Conservation (phyloP, 2,888 invertebrate genomes). For the Saturnia japonica region DNA sequence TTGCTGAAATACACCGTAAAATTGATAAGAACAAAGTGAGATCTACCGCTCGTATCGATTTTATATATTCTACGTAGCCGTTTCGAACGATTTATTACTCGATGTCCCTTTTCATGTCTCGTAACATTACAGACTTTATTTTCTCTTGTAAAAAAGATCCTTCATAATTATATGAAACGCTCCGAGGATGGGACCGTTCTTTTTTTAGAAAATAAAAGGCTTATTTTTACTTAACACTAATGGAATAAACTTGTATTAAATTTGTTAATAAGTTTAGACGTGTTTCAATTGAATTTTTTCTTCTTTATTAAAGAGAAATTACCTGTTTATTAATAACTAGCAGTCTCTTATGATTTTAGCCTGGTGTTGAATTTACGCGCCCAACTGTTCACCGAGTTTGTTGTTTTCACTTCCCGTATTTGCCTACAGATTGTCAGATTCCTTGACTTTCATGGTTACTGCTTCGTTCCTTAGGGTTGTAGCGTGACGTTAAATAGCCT, state of each 20-base stretch:
- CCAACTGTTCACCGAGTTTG: no score
- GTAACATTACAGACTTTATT: neutral
- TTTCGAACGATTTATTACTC: slow-evolving; percentile 6
- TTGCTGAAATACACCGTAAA: neutral
- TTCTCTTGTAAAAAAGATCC: neutral
- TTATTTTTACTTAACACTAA: neutral
- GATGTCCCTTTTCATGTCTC: slow-evolving; percentile 2
- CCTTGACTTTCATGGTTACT: no score
- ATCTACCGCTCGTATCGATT: neutral
- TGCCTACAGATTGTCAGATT: no score
- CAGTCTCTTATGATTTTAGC: no score
- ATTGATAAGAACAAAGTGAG: neutral
- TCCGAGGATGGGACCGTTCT: neutral
- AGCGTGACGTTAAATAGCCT: no score
- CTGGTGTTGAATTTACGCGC: no score
- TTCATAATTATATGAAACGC: slow-evolving; percentile 1
- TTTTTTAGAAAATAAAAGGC: neutral
- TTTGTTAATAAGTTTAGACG: neutral
- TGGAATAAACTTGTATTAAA: neutral
- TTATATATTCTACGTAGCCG: neutral
- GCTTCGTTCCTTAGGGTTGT: no score
- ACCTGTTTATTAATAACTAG: no score
- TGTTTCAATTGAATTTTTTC: neutral
- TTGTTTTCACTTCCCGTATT: no score
- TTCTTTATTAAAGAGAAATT: neutral